Conservation (phyloP, 1,140 invertebrate species). For the Trichogramma pretiosum region DNA sequence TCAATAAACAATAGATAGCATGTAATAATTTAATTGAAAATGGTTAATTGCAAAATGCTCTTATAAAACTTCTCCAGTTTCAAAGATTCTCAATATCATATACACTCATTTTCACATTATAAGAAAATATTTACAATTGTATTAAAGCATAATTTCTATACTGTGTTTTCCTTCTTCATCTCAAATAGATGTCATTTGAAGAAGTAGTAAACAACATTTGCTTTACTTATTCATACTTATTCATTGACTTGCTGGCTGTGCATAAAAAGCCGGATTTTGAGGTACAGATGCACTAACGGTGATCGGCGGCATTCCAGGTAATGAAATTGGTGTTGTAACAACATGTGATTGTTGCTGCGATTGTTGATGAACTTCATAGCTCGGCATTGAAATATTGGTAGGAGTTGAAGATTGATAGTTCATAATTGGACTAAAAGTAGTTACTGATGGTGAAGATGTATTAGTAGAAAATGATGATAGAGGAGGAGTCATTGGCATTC, state of each 20-base stretch:
- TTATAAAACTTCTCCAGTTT: too few species aligned
- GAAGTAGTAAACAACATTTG: too few species aligned
- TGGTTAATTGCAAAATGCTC: too few species aligned
- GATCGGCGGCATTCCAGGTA: slow-evolving; percentile 73
- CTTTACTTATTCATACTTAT: slow-evolving; percentile 24
- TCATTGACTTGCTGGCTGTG: slow-evolving; percentile 28
- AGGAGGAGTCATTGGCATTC: slow-evolving; percentile 51
- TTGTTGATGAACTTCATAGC: slow-evolving; percentile 16
- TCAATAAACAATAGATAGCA: too few species aligned
- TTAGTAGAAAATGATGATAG: slow-evolving; percentile 25
- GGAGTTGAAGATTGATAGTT: too few species aligned
- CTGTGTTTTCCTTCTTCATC: too few species aligned
- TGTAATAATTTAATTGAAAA: too few species aligned
- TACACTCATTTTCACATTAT: too few species aligned
- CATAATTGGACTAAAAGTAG: slow-evolving; percentile 9
- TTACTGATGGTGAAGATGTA: slow-evolving; percentile 29
- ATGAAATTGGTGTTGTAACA: slow-evolving; percentile 61
- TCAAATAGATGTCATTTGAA: slow-evolving; percentile 18
- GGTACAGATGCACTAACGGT: slow-evolving; percentile 68
- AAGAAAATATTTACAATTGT: too few species aligned
- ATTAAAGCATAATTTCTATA: too few species aligned
- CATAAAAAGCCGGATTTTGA: slow-evolving; percentile 35
- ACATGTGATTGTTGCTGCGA: slow-evolving; percentile 31
- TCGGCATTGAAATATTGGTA: slow-evolving; percentile 22
- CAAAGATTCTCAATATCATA: too few species aligned